Conservation (phyloP, 2,797 vertebrate genomes). For the Chrysolophus pictus region DNA sequence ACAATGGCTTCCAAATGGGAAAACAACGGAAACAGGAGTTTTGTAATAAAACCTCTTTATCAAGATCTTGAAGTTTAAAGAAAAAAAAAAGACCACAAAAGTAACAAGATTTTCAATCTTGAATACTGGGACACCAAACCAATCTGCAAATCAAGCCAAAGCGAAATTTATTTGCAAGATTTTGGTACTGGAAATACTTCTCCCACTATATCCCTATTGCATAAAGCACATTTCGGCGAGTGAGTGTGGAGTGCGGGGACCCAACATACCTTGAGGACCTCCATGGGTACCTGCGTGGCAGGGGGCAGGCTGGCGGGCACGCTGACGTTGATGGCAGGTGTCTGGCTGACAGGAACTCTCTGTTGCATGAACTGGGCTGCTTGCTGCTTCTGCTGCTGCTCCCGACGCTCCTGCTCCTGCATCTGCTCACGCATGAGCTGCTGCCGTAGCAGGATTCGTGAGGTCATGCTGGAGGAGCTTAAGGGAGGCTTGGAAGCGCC, state of each 20-base stretch:
- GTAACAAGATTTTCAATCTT: not conserved
- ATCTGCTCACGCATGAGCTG: slow-evolving; percentile 85
- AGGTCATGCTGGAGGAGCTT: slow-evolving; percentile 85
- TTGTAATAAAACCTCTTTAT: not conserved
- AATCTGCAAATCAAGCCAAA: not conserved
- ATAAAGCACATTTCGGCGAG: not conserved
- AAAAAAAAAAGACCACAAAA: not conserved
- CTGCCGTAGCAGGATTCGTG: slow-evolving; percentile 85
- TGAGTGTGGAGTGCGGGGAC: not conserved
- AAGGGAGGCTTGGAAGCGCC: slow-evolving; percentile 85
- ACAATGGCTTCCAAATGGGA: not conserved
- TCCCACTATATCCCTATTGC: accelerated
- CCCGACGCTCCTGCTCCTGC: slow-evolving; percentile 88
- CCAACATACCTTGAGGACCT: slow-evolving; percentile 89
- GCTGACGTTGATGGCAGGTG: slow-evolving; percentile 86
- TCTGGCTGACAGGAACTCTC: slow-evolving; percentile 86
- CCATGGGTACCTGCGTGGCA: slow-evolving; percentile 86
- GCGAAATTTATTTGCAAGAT: accelerated
- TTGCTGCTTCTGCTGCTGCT: slow-evolving; percentile 89
- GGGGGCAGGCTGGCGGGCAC: slow-evolving; percentile 80
- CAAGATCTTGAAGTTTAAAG: not conserved
- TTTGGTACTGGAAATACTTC: accelerated
- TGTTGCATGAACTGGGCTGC: slow-evolving; percentile 90
- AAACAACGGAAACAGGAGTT: accelerated
- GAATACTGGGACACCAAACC: not conserved